Base-by-base conservation (phyloP, 2,888 invertebrate species). In the Nysson spinosus region DNA sequence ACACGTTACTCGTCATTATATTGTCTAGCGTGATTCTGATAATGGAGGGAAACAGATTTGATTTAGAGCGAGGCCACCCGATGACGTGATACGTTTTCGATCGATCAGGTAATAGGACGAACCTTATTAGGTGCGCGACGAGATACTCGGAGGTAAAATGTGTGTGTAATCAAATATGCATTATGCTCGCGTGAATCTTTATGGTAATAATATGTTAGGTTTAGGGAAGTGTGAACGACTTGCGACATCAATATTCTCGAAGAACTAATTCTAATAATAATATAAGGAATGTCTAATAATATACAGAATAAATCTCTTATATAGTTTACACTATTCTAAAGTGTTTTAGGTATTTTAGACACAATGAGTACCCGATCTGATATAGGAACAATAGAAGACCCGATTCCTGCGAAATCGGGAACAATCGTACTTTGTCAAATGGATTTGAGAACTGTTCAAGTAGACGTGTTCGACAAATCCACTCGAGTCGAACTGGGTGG, bases 11-110 rank as follows among this genome's bases (percentile, higher is more conserved):
- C 72, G 54, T 71, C 70, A 57, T 76, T 74, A 63, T 64, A 72
- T 78, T 72, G 76, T 81, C 79, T 76, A 79, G 70, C 49, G 58
- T 49, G 54, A 72, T 70, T 75, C 50, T 60, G 77, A 76, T 76
- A 79, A 76, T 39, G 44, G 46, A 51, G n/a, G 64, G 61, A 77
- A 79, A 79, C 75, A 72, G 50, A 52, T 65, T 60, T 56, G 69
- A 72, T 78, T 75, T 72, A 69, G 51, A 66, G 35, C 47, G 54
- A 63, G 57, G 61, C 57, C 50, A 50, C 61, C 46, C 56, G 67
- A 69, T 62, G 69, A 58, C 44, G 64, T 24, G 56, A 24, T 44
- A 30, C 3, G 46, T 61, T 56, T 47, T 40, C 16, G 72, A 70
- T 67, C 40, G 64, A 69, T 61, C 57, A 62, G 62, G 44, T 35